A percentile compares a stretch with the other conserved stretches of the same genome.
Evolutionary conservation across 2,888 invertebrate species (phyloP).

Genomic region (Ichneumoninae sp.): DNA sequence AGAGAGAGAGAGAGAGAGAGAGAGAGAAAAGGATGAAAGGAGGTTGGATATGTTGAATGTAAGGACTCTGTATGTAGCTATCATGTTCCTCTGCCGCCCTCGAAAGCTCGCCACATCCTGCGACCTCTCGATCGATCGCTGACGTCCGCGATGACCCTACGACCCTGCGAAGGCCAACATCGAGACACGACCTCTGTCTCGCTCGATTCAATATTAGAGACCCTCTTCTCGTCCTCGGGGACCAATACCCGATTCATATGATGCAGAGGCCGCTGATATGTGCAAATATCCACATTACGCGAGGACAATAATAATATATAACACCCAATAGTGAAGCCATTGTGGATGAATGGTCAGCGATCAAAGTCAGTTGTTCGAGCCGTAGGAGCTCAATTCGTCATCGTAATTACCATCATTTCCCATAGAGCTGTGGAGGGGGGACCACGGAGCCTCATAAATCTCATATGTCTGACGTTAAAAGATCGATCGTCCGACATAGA

Average conservation of each 20-base stretch:
- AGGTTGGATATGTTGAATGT: conserved; percentile 5
- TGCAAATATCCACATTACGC: neutral
- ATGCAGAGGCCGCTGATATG: conserved; percentile 8
- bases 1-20: neutral
- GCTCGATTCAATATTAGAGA: conserved; percentile 23
- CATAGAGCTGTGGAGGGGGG: conserved; percentile 7
- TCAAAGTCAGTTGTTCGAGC: conserved; percentile 25
- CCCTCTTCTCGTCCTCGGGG: neutral
- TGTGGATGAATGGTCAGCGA: conserved; percentile 32
- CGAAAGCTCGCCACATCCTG: conserved; percentile 37
- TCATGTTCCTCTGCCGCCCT: neutral
- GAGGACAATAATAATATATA: neutral
- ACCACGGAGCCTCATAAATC: conserved; percentile 38
- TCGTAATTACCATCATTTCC: conserved; percentile 48
- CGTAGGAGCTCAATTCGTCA: conserved; percentile 28
- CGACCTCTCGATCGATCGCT: conserved; percentile 55
- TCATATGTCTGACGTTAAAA: conserved; percentile 36
- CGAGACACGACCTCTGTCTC: conserved; percentile 11
- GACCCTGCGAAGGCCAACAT: conserved; percentile 52
- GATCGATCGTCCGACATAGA: conserved; percentile 44
- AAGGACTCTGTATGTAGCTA: neutral
- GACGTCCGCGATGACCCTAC: conserved; percentile 56
- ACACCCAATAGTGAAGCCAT: conserved; percentile 23
- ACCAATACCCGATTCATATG: neutral
- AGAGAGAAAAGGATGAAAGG: neutral